Evolutionary conservation across 2,113 vertebrate genomes (phyloP).

Genomic region (Dromaius novaehollandiae): DNA sequence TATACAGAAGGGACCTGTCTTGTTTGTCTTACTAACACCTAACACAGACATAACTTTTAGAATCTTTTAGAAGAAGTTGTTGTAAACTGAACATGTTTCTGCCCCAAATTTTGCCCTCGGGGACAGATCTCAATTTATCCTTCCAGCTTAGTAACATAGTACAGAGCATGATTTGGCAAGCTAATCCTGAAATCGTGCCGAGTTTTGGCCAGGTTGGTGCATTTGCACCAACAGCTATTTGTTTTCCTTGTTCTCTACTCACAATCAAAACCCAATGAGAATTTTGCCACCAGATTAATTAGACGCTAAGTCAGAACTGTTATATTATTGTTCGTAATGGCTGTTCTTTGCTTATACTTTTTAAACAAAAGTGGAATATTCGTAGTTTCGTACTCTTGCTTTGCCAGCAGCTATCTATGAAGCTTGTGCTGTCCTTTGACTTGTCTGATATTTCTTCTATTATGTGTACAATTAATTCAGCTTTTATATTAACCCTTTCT

Average conservation of each 20-base stretch:
- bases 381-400: not conserved
- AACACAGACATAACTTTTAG: not conserved
- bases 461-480: not conserved
- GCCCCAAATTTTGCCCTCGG: not conserved
- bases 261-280: constrained; percentile 25
- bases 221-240: not conserved
- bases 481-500: not conserved
- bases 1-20: not conserved
- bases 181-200: not conserved
- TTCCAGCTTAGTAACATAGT: not conserved
- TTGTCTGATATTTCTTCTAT: not conserved
- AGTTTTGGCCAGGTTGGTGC: not conserved
- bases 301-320: constrained; percentile 14
- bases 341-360: not conserved
- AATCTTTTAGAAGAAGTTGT: not conserved
- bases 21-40: not conserved
- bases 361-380: not conserved
- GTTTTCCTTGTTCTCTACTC: constrained; percentile 9
- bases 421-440: not conserved
- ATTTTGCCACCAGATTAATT: not conserved
- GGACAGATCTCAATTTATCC: not conserved
- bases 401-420: not conserved
- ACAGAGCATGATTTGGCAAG: not conserved
- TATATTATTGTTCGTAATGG: not conserved
- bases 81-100: not conserved